phyloP scores from a whole-genome alignment of 2,113 vertebrate species.

The Elachura formosa region DNA sequence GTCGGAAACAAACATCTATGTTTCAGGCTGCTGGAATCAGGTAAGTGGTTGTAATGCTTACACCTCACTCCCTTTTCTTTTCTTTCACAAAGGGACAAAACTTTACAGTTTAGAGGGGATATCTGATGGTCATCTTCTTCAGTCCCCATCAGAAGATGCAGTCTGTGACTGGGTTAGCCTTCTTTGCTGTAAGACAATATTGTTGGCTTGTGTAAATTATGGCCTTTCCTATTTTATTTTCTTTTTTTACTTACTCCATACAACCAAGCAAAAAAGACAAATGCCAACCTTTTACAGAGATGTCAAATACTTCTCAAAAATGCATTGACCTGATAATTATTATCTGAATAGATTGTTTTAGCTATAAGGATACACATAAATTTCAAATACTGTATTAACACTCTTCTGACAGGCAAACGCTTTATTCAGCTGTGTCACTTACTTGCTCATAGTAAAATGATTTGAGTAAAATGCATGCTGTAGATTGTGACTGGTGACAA shows the following conservation, averaged over 20 bases:
- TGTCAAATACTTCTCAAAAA: not conserved
- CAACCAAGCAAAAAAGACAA: not conserved
- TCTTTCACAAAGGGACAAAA: not conserved
- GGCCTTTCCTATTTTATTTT: not conserved
- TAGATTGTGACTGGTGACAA: not conserved
- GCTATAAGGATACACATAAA: not conserved
- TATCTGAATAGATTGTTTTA: not conserved
- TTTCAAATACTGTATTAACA: not conserved
- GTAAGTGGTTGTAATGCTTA: not conserved
- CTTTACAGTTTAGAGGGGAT: not conserved
- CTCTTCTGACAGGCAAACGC: not conserved
- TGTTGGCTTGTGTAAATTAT: not conserved
- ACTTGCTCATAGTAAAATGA: not conserved
- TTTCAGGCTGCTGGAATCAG: not conserved
- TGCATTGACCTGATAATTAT: not conserved
- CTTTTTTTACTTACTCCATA: not conserved
- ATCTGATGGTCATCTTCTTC: not conserved
- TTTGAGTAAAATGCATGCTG: not conserved
- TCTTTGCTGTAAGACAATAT: not conserved
- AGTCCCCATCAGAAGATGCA: too few relatives aligned
- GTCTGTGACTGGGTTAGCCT: not conserved
- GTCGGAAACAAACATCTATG: not conserved
- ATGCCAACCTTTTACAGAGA: not conserved
- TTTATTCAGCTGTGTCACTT: not conserved
- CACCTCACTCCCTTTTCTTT: rapidly evolving